Base-by-base conservation (phyloP, 2,113 vertebrate species). In the Falcunculus frontatus region DNA sequence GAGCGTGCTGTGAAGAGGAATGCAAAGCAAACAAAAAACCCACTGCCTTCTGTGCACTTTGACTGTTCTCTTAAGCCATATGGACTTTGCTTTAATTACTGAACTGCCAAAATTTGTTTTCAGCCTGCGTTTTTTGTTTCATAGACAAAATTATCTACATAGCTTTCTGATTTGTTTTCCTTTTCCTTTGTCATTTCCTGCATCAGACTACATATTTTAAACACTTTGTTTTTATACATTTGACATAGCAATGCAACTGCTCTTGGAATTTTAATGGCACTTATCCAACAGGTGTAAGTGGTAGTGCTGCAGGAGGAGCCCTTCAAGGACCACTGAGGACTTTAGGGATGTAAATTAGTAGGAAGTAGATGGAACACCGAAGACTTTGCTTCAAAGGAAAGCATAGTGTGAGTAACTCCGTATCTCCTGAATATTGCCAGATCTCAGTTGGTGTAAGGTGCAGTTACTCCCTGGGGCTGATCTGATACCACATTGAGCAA, bases 21-120 rank as follows among this genome's bases (percentile, higher is more conserved):
- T 14, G 27, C 62, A 78, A 69, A 72, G 64, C 55, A 74, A 70
- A 88, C 86, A 90, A 60, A 83, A 82, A 35, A 16, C 87, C 65
- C 73, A 35, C 96, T 83, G 89, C 95, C 95, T 97, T 97, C 91
- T 84, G 67, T 75, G 96, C 89, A 79, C 97, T 97, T 95, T 94
- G 96, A 96, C 97, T 96, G 96, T 96, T 97, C 94, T 95, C 94
- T 95, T 96, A 98, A 98, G 97, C 98, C 98, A 96, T 97, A 97
- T 42, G 86, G 95, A 97, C 87, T 80, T 97, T 68, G 96, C 95
- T 97, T 98, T 97, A 91, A 91, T 90, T 67, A 77, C 60, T 22
- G 62, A 90, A 94, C 90, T 89, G 87, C 91, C 57, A 79, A 86
- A 65, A 65, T 74, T 91, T 62, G 47, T 74, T 96, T 44, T 42